Evolutionary conservation across 35 echinoderm and acorn worm species (phyloP), one percentile per base, ranked within the genome.

Genomic region (Ophioderma brevispina): DNA sequence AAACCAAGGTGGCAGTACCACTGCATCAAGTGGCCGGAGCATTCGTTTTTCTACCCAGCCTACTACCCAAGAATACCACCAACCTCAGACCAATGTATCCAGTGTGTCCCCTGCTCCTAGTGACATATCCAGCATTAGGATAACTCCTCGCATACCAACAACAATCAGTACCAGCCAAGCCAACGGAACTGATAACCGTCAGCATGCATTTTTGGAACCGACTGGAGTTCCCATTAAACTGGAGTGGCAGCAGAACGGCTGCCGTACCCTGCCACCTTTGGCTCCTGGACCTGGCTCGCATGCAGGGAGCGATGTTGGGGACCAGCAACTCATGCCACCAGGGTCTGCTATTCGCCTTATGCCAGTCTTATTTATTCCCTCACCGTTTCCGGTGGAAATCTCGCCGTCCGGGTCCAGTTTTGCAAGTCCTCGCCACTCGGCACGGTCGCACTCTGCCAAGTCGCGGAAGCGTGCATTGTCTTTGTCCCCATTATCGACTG

Each of bases 361-460:
- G 93, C 97, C 40, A 95, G 94, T 80, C 95, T 93, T 78, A 93
- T 93, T 38, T 95, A 93, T 80, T 99, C 97, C 35, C 91, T 99
- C 97, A 36, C 97, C 97, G 32, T 99, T 99, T 70, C 97, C 97
- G 14, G 83, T 95, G 55, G 97, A 99, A 82, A 85, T 95, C 8
- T 99, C 97, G 39, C 97, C 97, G 15, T 88, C 94, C 39, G 91
- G 97, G 17, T 99, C 97, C n/a, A 99, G 97, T 64, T 99, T 99
- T 82, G 97, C 97, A 14, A 99, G 97, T 94, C 97, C 97, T 0
- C 81, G 97, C 37, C 93, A 95, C 38, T 99, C 97, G 32, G 97
- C 97, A 31, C 82, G 97, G 34, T 99, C 97, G 0, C 86, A 83
- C 31, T 93, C 95, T 23, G 96, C 96, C 6, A 80, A 91, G 1